Evolutionary conservation across 2,113 vertebrate species (phyloP).

Genomic region (Bucco capensis): DNA sequence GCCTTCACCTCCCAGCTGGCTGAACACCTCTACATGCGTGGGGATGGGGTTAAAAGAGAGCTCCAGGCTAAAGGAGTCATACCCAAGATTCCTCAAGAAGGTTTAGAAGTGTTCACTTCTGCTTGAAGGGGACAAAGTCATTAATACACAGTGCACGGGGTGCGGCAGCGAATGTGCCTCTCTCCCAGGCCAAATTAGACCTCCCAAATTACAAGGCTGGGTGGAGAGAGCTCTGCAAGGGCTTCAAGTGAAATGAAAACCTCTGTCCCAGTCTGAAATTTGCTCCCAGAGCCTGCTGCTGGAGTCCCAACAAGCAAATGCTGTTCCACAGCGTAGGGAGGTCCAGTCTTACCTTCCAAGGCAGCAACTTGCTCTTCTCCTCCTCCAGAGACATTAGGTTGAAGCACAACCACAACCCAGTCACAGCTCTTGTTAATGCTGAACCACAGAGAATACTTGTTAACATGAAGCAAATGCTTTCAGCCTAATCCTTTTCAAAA

Average conservation of each 20-base stretch:
- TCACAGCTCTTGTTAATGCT: not conserved
- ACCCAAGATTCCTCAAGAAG: rapidly evolving
- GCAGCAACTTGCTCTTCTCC: not conserved
- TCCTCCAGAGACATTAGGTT: not conserved
- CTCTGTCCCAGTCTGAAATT: not conserved
- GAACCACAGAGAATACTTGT: not conserved
- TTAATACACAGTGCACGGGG: rapidly evolving
- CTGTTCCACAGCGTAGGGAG: rapidly evolving
- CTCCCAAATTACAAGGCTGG: rapidly evolving
- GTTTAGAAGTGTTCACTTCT: not conserved
- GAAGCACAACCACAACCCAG: not conserved
- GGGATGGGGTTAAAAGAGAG: not conserved
- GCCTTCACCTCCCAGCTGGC: not conserved
- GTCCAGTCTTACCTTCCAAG: not conserved
- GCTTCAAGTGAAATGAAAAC: rapidly evolving
- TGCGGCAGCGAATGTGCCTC: not conserved
- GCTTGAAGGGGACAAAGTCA: not conserved
- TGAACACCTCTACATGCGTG: not conserved
- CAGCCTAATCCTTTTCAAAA: not conserved
- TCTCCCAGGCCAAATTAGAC: not conserved
- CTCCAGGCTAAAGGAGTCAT: not conserved
- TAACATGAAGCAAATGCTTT: not conserved
- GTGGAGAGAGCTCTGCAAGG: not conserved
- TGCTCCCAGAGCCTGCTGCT: not conserved
- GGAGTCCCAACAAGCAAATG: not conserved